Evolutionary conservation across 2,888 invertebrate genomes (phyloP).

Genomic region (Pollenia labialis): DNA sequence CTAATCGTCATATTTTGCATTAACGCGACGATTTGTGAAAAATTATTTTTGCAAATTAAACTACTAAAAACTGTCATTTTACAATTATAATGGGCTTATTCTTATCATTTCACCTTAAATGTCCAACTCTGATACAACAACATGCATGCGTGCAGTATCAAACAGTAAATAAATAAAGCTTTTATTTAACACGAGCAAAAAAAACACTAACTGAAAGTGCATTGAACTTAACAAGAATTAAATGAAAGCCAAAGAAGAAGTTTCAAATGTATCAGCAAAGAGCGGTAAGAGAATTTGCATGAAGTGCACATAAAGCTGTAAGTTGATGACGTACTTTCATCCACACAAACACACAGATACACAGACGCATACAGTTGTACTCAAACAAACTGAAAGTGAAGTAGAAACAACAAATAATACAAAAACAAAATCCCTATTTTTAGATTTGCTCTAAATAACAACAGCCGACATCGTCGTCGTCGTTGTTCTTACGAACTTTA

Average conservation of each 20-base stretch:
- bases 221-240: conserved; percentile 50
- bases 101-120: too few relatives aligned
- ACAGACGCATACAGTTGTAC: background rate
- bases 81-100: too few relatives aligned
- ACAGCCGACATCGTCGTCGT: conserved; percentile 44
- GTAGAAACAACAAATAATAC: conserved; percentile 24
- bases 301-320: conserved; percentile 59
- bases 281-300: background rate
- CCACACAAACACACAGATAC: background rate
- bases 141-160: too few relatives aligned
- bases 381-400: conserved; percentile 26
- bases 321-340: conserved; percentile 65
- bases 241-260: conserved; percentile 33
- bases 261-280: background rate
- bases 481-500: conserved; percentile 35
- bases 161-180: conserved; percentile 51
- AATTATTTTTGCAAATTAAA: too few relatives aligned
- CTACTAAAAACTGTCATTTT: too few relatives aligned
- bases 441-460: conserved; percentile 64
- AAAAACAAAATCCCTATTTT: conserved; percentile 66
- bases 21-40: too few relatives aligned
- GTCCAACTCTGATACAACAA: too few relatives aligned
- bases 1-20: too few relatives aligned
- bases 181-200: background rate
- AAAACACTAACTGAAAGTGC: conserved; percentile 55